phyloP scores from a whole-genome alignment of 2,113 vertebrate species.

The Chroicocephalus ridibundus region DNA sequence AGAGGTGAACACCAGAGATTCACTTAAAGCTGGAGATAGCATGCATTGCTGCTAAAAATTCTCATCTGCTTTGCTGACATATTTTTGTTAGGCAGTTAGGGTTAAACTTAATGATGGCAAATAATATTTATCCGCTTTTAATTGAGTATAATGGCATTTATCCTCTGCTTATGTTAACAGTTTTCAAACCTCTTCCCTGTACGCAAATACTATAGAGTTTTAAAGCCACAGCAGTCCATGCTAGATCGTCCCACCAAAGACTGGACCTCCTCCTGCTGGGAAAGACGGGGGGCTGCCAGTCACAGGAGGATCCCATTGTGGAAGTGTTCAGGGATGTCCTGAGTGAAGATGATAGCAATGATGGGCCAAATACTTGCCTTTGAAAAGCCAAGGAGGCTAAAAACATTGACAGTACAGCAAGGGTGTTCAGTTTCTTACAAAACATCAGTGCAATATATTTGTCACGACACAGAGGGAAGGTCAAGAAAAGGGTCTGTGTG shows the following conservation, averaged over 20 bases:
- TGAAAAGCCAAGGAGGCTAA: background rate
- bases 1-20: background rate
- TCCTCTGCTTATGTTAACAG: background rate
- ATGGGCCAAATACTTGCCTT: background rate
- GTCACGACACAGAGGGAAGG: background rate
- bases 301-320: background rate
- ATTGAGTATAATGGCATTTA: background rate
- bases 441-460: background rate
- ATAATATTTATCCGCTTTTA: background rate
- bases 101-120: background rate
- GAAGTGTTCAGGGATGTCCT: background rate
- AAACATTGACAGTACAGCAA: background rate
- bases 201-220: background rate
- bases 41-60: background rate
- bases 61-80: background rate
- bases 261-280: background rate
- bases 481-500: background rate
- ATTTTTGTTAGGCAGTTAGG: background rate
- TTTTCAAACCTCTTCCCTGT: background rate
- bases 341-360: background rate
- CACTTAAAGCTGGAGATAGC: background rate
- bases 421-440: background rate
- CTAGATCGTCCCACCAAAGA: background rate
- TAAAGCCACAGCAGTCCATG: background rate
- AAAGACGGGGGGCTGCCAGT: background rate